phyloP scores from a whole-genome alignment of 2,797 vertebrate species.

The Myotis findleyi region DNA sequence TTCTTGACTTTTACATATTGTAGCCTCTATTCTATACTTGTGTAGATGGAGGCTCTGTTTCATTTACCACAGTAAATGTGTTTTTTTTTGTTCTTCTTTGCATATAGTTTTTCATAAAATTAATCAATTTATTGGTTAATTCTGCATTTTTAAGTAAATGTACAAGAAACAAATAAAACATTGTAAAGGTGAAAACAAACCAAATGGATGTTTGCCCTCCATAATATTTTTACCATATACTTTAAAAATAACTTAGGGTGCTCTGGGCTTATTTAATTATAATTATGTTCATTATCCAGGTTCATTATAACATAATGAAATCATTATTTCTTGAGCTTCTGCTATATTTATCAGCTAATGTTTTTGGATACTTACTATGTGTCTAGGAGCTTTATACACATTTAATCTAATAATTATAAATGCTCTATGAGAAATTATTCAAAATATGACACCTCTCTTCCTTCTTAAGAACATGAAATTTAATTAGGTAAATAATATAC shows the following conservation, averaged over 20 bases:
- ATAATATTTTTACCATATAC: neutral
- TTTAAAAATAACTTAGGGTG: neutral
- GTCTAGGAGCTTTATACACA: neutral
- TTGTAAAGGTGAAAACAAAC: neutral
- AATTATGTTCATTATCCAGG: neutral
- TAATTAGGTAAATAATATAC: neutral
- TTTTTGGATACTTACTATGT: neutral
- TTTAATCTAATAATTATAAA: neutral
- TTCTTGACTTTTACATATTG: neutral
- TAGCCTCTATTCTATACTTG: neutral
- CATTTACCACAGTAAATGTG: neutral
- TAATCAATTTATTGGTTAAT: neutral
- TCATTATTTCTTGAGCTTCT: neutral
- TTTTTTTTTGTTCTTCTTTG: neutral
- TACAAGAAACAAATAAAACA: neutral
- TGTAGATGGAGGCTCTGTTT: neutral
- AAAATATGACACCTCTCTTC: neutral
- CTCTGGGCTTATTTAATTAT: neutral
- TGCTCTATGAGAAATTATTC: neutral
- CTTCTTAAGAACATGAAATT: neutral
- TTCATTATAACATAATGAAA: constrained; percentile 5
- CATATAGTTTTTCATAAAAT: neutral
- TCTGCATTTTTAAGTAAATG: neutral
- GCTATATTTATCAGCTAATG: constrained; percentile 26
- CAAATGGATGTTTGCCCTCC: neutral